Evolutionary conservation across 2,888 invertebrate species (phyloP).

Genomic region (Cyclophora punctaria): DNA sequence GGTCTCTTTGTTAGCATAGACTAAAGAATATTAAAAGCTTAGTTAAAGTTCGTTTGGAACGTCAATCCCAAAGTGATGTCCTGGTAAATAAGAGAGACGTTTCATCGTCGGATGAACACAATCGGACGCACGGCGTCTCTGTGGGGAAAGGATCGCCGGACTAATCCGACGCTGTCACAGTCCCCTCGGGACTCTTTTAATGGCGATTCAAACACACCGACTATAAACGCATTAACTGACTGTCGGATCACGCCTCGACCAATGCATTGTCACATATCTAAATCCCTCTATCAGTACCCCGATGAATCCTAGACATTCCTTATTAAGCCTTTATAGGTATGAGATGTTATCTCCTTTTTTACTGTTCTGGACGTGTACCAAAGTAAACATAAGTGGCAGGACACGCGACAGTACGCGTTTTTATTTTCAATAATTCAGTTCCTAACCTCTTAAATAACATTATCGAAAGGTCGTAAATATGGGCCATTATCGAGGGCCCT

Average conservation of each 20-base stretch:
- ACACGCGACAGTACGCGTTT: conserved; percentile 46
- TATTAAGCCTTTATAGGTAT: too few species aligned
- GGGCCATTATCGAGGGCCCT: conserved; percentile 67
- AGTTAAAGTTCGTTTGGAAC: background rate
- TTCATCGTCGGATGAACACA: conserved; percentile 16
- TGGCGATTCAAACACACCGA: conserved; percentile 56
- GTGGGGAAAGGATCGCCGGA: conserved; percentile 18
- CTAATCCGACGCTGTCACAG: conserved; percentile 40
- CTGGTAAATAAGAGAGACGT: conserved; percentile 3
- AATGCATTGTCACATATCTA: conserved; percentile 39
- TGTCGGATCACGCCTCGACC: conserved; percentile 41
- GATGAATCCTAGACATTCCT: conserved; percentile 17
- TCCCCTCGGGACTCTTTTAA: conserved; percentile 31
- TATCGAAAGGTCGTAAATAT: conserved; percentile 71
- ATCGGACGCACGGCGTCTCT: conserved; percentile 17
- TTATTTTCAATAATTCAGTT: conserved; percentile 58
- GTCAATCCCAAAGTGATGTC: background rate
- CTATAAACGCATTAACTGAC: conserved; percentile 53
- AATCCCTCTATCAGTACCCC: conserved; percentile 28
- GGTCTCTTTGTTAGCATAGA: too few species aligned
- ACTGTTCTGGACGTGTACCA: too few species aligned
- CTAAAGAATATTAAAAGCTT: too few species aligned
- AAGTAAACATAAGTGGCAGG: background rate
- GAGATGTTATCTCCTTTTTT: too few species aligned
- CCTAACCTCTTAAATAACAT: conserved; percentile 57